phyloP scores from a whole-genome alignment of 2,797 vertebrate genomes.

The Lepus townsendii region DNA sequence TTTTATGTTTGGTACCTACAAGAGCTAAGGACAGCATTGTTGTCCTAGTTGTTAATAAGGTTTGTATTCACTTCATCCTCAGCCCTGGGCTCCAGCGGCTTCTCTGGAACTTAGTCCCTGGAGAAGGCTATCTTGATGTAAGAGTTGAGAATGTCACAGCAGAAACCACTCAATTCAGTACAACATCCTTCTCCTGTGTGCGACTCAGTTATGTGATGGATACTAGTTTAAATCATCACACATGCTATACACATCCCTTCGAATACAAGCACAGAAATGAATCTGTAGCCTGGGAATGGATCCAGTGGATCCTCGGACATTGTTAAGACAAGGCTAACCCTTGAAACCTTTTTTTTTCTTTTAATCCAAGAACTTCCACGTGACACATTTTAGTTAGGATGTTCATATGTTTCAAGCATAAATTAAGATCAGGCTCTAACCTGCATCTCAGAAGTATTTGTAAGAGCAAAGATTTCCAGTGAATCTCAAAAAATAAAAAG shows the following conservation, averaged over 20 bases:
- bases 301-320: neutral
- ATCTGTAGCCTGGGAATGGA: neutral
- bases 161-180: neutral
- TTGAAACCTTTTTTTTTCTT: neutral
- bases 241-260: neutral
- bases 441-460: constrained; percentile 19
- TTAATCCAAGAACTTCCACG: neutral
- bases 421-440: constrained; percentile 52
- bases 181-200: neutral
- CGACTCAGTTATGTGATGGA: neutral
- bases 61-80: neutral
- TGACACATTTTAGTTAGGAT: neutral
- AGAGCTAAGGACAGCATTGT: neutral
- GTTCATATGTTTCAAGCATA: constrained; percentile 21
- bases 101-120: neutral
- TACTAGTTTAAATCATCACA: neutral
- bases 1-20: neutral
- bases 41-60: neutral
- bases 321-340: neutral
- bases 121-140: neutral
- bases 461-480: constrained; percentile 46
- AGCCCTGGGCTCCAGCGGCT: neutral
- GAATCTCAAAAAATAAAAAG: neutral
- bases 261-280: constrained; percentile 19
- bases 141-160: neutral